Evolutionary conservation across 2,888 invertebrate genomes (phyloP), one percentile per base, ranked within the genome.

Genomic region (Seira musarum): DNA sequence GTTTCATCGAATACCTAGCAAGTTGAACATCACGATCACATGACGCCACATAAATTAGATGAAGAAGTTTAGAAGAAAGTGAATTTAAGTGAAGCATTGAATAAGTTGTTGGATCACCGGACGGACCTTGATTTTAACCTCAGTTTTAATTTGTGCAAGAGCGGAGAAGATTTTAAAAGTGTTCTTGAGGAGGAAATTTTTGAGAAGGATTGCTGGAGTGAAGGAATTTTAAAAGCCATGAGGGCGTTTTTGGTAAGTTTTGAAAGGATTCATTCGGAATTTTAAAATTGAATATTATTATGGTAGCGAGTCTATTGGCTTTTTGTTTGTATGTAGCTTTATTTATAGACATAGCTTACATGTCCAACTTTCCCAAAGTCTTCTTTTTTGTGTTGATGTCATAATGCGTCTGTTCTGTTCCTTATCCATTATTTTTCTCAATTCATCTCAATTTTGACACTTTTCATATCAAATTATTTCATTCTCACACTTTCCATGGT

Each of bases 401-500:
- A 72, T 49, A 40, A 72, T 24, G 60, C 35, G n/a, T 40, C 17
- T 66, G n/a, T 10, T 67, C 6, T 66, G 13, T 21, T 67, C 10
- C 25, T 49, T 22, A 35, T 24, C 40, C 49, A 40, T 40, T 69
- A 49, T 63, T 61, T 66, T 22, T 46, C 17, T 67, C 63, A 61
- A 49, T 66, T 66, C 78, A 66, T 66, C 60, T n/a, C 57, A 60
- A 68, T 73, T 80, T 74, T 80, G 80, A 74, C 80, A 80, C 68
- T 80, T 80, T 74, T 80, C 69, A 80, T 74, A 72, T 63, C 69
- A 80, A 73, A 80, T 80, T 49, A 68, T 49, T 49, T 73, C 68
- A 80, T 80, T 80, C 80, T 80, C 80, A 80, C 80, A 80, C 73
- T 53, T 67, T 80, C 73, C 80, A 80, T 67, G 80, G 80, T 80